Percentiles rank a stretch among this genome's conserved stretches.
Evolutionary conservation across 2,888 invertebrate species (phyloP).

Genomic region (Esperia sulphurella): DNA sequence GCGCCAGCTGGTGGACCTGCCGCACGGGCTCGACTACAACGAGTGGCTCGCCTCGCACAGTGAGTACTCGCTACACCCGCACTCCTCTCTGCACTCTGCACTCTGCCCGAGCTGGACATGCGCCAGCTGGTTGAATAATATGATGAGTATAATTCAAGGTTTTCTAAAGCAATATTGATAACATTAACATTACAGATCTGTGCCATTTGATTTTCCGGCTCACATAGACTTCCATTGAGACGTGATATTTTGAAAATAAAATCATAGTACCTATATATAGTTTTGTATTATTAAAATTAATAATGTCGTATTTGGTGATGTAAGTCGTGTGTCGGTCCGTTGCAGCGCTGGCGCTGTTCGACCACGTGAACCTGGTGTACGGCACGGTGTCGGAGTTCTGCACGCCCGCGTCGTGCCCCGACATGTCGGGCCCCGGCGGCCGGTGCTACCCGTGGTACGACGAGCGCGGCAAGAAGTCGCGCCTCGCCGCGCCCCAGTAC

Average conservation of each 20-base stretch:
- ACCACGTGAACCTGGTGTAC: constrained; percentile 99
- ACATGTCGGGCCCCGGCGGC: constrained; percentile 97
- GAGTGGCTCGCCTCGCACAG: constrained; percentile 70
- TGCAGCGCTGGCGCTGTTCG: constrained; percentile 97
- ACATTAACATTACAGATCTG: no score
- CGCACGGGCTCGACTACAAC: constrained; percentile 97
- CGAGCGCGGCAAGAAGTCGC: constrained; percentile 98
- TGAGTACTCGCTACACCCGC: no score
- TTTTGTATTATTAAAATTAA: background rate
- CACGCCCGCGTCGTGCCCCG: constrained; percentile 95
- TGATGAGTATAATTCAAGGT: no score
- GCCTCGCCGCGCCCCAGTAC: constrained; percentile 98
- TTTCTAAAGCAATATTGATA: no score
- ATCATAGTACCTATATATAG: no score
- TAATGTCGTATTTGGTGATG: background rate
- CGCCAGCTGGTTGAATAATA: constrained; percentile 95
- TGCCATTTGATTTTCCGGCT: no score
- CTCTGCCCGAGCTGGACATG: constrained; percentile 96
- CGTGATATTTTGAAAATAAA: no score
- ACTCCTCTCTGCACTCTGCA: no score
- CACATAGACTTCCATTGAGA: no score
- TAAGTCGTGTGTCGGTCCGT: constrained; percentile 33
- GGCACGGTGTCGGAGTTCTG: constrained; percentile 99
- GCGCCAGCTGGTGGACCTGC: constrained; percentile 95
- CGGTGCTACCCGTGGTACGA: constrained; percentile 99